A percentile compares a stretch with the other conserved stretches of the same genome.
phyloP scores from a whole-genome alignment of 1,140 invertebrate species.

The Plectrocnemia conspersa region DNA sequence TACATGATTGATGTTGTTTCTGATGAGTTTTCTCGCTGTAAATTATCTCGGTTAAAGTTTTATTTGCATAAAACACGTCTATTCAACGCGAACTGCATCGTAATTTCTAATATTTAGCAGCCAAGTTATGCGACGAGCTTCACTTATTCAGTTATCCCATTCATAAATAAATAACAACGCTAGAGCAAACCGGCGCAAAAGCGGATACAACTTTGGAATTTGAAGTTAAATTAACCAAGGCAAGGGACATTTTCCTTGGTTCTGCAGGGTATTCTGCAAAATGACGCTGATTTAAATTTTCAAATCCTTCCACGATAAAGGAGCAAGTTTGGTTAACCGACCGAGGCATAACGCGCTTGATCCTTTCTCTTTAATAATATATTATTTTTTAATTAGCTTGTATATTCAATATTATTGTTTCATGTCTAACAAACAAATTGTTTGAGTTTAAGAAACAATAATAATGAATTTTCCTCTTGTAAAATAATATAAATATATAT shows the following conservation, averaged over 20 bases:
- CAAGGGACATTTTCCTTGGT: constrained; percentile 1
- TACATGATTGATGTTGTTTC: no score
- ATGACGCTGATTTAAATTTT: constrained; percentile 11
- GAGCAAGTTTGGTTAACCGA: no score
- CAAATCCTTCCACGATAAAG: constrained; percentile 11
- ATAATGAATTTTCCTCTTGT: not conserved
- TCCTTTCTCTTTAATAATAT: no score
- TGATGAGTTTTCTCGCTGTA: no score
- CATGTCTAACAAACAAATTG: not conserved
- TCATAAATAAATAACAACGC: constrained; percentile 25
- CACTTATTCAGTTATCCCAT: constrained; percentile 15
- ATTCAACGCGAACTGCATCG: no score
- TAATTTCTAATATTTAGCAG: not conserved
- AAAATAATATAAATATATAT: not conserved
- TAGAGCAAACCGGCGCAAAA: not conserved
- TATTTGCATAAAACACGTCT: no score
- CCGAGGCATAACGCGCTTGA: no score
- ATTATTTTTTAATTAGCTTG: no score
- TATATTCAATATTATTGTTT: no score
- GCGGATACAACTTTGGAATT: constrained; percentile 17
- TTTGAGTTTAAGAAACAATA: not conserved
- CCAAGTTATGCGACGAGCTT: not conserved
- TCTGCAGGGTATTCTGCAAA: constrained; percentile 13
- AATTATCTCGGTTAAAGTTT: no score
- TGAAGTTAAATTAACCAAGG: constrained; percentile 25